Conservation (phyloP, 1,140 invertebrate genomes). For the Heliconius hermathena region DNA sequence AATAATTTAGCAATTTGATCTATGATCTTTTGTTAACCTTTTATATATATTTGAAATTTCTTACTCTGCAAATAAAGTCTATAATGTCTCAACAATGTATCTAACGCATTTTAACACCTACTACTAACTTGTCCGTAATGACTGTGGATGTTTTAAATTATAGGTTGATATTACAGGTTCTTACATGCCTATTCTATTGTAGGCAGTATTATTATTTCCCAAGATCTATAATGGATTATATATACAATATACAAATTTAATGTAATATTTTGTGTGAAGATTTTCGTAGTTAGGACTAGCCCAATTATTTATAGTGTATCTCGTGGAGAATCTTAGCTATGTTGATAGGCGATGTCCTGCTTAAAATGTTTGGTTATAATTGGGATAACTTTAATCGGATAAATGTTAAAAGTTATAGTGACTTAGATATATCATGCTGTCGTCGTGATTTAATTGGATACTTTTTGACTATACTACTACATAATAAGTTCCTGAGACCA, state of each 20-base stretch:
- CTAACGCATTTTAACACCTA: slow-evolving; percentile 13
- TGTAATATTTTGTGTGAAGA: background rate
- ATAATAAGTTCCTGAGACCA: too few relatives aligned
- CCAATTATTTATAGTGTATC: background rate
- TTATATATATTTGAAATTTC: background rate
- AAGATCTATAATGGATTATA: background rate
- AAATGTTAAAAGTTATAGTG: background rate
- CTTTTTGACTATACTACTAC: too few relatives aligned
- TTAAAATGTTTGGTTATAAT: slow-evolving; percentile 4
- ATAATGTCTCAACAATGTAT: background rate
- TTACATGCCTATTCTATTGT: slow-evolving; percentile 18
- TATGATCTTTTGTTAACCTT: slow-evolving; percentile 21
- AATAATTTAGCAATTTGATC: slow-evolving; percentile 55
- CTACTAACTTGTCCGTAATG: slow-evolving; percentile 29
- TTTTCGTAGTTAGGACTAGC: background rate
- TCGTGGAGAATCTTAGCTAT: background rate
- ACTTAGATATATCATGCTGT: background rate
- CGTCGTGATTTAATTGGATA: too few relatives aligned
- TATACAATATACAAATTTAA: background rate
- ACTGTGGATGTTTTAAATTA: slow-evolving; percentile 27
- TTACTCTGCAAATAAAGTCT: background rate
- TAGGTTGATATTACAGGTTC: slow-evolving; percentile 20
- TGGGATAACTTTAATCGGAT: background rate
- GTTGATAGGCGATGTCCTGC: background rate
- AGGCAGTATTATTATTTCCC: slow-evolving; percentile 10